A percentile compares a stretch with the other conserved stretches of the same genome.
Evolutionary conservation across 2,888 invertebrate species (phyloP).

Genomic region (Conomelus anceps): DNA sequence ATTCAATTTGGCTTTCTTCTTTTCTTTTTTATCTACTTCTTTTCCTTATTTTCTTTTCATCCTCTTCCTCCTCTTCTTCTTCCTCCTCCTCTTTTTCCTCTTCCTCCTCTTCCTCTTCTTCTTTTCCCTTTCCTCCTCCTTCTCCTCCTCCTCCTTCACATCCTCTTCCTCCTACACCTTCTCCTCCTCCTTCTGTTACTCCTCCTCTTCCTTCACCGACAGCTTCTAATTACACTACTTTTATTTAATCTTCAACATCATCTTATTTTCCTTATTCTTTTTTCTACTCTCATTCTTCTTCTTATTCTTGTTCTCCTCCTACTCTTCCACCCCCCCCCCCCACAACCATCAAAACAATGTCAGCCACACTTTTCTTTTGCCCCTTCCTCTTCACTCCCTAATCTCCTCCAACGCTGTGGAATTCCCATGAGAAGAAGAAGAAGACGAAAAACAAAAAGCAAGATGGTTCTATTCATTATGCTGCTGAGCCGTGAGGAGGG

Average conservation of each 20-base stretch:
- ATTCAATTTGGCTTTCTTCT: neutral
- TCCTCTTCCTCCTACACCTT: neutral
- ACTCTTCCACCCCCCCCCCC: neutral
- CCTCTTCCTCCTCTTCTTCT: neutral
- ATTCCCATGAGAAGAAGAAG: neutral
- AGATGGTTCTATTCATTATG: neutral
- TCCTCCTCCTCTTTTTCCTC: neutral
- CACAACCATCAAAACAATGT: neutral
- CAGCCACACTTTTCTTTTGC: too few relatives aligned
- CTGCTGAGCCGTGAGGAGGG: neutral
- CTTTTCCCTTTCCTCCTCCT: neutral
- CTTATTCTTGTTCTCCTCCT: neutral
- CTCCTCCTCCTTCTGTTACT: neutral
- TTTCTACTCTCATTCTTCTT: neutral
- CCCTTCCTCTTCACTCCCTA: too few relatives aligned
- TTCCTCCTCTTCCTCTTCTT: neutral
- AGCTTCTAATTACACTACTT: neutral
- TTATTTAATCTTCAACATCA: neutral
- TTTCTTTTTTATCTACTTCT: neutral
- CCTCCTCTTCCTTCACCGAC: neutral
- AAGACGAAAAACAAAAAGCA: neutral
- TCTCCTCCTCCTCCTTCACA: neutral
- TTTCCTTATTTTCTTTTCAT: too few relatives aligned
- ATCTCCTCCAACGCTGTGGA: too few relatives aligned
- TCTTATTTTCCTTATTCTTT: neutral